Base-by-base conservation (phyloP, 2,113 vertebrate genomes). In the Siniperca knerii region DNA sequence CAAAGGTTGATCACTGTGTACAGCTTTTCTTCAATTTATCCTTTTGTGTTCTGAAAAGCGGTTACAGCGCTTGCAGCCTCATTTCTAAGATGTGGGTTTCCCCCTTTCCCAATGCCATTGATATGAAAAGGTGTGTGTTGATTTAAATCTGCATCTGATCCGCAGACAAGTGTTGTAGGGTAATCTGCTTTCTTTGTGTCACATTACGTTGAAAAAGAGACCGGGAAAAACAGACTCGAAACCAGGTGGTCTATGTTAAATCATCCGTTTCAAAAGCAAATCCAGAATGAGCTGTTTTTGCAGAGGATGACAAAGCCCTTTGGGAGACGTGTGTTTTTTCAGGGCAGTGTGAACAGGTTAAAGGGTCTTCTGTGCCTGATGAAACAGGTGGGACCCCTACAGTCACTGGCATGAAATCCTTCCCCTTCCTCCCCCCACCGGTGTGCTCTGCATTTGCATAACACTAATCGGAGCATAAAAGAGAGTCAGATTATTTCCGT, bases 371-470 rank as follows among this genome's bases (percentile, higher is more conserved):
- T 77, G 86, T 86, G 76, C 65, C 80, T 89, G 84, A 93, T 89
- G 83, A 92, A 95, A 94, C 94, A 95, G 93, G 93, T 94, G 91
- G 90, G 88, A 92, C 85, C 91, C 91, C 90, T 70, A 74, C 74
- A 84, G 90, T 90, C 82, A 76, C 86, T 90, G 89, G 90, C 91
- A 85, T 23, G 60, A 72, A 71, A 75, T 77, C 67, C 72, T 88
- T 85, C 77, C 82, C 83, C 79, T 75, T 65, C 65, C 46, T 64
- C 33, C 58, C 71, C 60, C 81, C 50, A 76, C 74, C 33, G 12
- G 18, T 52, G 66, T 68, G 52, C 81, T 85, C 54, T 18, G 35
- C 25, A 93, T 93, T 92, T 88, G 85, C 88, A 92, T 89, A 90
- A 92, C 85, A 91, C 92, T 90, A 89, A 93, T 87, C 69, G 42